phyloP scores from a whole-genome alignment of 2,888 invertebrate species.

The Dicroscelio sp. region DNA sequence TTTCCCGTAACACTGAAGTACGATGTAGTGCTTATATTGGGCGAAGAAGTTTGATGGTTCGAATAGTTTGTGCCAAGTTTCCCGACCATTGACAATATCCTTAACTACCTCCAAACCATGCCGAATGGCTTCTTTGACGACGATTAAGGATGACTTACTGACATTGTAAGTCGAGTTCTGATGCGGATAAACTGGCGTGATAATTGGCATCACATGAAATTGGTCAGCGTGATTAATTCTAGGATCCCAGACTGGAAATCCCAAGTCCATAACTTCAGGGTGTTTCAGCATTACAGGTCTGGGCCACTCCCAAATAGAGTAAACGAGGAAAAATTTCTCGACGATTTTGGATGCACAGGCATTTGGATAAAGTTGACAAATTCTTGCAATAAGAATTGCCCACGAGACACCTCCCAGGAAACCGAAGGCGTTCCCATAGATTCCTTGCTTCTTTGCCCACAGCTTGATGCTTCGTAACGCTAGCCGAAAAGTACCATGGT shows the following conservation, averaged over 20 bases:
- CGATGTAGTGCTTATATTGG: slow-evolving; percentile 98
- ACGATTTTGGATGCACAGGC: slow-evolving; percentile 98
- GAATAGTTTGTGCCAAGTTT: slow-evolving; percentile 97
- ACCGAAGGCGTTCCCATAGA: slow-evolving; percentile 99
- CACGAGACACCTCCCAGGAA: slow-evolving; percentile 99
- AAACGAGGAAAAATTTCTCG: slow-evolving; percentile 99
- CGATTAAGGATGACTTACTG: slow-evolving; percentile 97
- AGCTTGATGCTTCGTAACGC: slow-evolving; percentile 98
- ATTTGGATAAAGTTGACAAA: slow-evolving; percentile 99
- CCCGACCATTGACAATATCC: slow-evolving; percentile 97
- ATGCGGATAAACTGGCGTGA: slow-evolving; percentile 99
- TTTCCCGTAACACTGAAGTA: slow-evolving; percentile 96
- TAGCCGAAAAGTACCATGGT: slow-evolving; percentile 98
- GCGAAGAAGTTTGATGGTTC: slow-evolving; percentile 98
- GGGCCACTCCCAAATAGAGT: slow-evolving; percentile 99
- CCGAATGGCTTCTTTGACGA: slow-evolving; percentile 98
- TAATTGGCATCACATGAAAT: slow-evolving; percentile 99
- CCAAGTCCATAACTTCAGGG: slow-evolving; percentile 96
- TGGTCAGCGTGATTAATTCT: slow-evolving; percentile 95
- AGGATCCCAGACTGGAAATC: slow-evolving; percentile 99
- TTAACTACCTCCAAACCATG: slow-evolving; percentile 95
- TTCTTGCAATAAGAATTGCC: slow-evolving; percentile 99
- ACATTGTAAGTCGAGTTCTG: slow-evolving; percentile 99
- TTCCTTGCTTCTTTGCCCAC: slow-evolving; percentile 99
- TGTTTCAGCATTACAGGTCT: slow-evolving; percentile 99